phyloP scores from a whole-genome alignment of 2,797 vertebrate species.

The Chaunax sp. region DNA sequence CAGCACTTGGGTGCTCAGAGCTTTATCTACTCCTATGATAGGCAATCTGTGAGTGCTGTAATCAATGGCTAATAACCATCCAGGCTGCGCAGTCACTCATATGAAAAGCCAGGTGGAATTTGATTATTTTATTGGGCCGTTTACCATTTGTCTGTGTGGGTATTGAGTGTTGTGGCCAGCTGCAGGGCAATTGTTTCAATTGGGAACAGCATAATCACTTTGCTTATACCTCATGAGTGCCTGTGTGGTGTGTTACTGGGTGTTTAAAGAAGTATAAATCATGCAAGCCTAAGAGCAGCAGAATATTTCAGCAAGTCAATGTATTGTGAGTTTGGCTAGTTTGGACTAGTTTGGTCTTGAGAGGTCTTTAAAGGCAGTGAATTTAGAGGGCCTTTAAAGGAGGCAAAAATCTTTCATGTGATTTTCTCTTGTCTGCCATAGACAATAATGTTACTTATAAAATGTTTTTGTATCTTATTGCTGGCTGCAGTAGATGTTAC shows the following conservation, averaged over 20 bases:
- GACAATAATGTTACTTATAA: too few relatives aligned
- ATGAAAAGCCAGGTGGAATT: slow-evolving; percentile 56
- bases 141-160: slow-evolving; percentile 41
- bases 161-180: slow-evolving; percentile 39
- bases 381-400: too few relatives aligned
- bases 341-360: too few relatives aligned
- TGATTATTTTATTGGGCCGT: slow-evolving; percentile 60
- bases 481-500: too few relatives aligned
- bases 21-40: slow-evolving; percentile 49
- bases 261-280: slow-evolving; percentile 2
- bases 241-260: slow-evolving; percentile 2
- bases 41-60: slow-evolving; percentile 49
- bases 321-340: too few relatives aligned
- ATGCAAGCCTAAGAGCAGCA: too few relatives aligned
- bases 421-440: too few relatives aligned
- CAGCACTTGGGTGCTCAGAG: slow-evolving; percentile 40
- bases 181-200: slow-evolving; percentile 38
- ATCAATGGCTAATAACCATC: slow-evolving; percentile 64
- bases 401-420: too few relatives aligned
- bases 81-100: slow-evolving; percentile 29
- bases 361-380: too few relatives aligned
- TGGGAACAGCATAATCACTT: slow-evolving; percentile 33
- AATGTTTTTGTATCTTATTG: too few relatives aligned
- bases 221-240: slow-evolving; percentile 2
- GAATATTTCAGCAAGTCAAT: too few relatives aligned